phyloP scores from a whole-genome alignment of 2,888 invertebrate species.

The Hypercompe scribonia region DNA sequence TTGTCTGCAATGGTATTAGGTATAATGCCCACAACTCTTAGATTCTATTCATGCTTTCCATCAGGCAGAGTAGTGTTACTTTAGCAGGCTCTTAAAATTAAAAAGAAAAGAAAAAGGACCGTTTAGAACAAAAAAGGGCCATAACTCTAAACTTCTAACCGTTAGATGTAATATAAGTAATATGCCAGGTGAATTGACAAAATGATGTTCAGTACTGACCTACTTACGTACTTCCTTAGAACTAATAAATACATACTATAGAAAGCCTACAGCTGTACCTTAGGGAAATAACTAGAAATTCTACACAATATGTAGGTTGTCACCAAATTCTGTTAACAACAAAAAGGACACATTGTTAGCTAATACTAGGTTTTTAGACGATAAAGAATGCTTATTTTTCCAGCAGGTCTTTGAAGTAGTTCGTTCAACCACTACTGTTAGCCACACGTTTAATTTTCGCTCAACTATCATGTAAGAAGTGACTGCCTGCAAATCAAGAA shows the following conservation, averaged over 20 bases:
- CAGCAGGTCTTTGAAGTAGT: too few species aligned
- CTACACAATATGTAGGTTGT: neutral
- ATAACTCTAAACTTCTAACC: neutral
- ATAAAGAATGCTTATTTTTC: too few species aligned
- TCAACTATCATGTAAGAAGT: too few species aligned
- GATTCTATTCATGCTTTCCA: too few species aligned
- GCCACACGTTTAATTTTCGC: too few species aligned
- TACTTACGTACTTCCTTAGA: neutral
- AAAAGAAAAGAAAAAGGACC: neutral
- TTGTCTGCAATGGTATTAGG: too few species aligned
- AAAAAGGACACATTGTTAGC: neutral
- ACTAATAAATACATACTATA: neutral
- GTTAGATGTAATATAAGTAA: neutral
- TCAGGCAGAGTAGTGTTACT: too few species aligned
- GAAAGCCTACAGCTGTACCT: neutral
- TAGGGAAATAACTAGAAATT: constrained; percentile 3
- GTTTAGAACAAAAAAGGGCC: neutral
- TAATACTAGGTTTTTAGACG: neutral
- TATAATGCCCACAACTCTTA: too few species aligned
- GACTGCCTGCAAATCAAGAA: too few species aligned
- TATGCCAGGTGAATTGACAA: neutral
- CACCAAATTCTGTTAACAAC: neutral
- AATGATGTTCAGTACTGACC: neutral
- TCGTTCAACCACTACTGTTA: too few species aligned
- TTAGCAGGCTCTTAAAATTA: too few species aligned